These are phyloP conservation scores for Girardia tigrina DNA, from an alignment of 2,888 invertebrate genomes.

Conservation along the genomic window DNA sequence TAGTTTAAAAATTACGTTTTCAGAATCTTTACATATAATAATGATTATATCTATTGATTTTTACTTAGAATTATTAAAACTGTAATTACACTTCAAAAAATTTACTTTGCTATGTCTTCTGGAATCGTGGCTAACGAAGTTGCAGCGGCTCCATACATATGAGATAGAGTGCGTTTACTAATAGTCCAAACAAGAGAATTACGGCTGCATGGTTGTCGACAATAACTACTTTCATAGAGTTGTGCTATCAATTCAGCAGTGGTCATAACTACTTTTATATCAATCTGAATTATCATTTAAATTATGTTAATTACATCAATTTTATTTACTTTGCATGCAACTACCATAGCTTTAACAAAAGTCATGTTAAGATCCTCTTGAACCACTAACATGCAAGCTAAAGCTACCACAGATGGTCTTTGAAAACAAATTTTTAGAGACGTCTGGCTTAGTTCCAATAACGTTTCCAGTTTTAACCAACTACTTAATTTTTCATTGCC, in stretches of 20 bases:
- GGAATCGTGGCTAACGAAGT: background rate
- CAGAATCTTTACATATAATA: no score
- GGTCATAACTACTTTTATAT: background rate
- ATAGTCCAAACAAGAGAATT: background rate
- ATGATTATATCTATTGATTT: no score
- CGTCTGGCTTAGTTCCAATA: background rate
- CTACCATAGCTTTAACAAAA: background rate
- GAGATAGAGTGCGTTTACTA: background rate
- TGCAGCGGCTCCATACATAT: background rate
- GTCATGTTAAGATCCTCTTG: background rate
- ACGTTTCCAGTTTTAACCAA: background rate
- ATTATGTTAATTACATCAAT: background rate
- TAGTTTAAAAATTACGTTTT: no score
- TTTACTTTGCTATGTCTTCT: background rate
- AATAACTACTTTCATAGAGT: background rate
- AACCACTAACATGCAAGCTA: background rate
- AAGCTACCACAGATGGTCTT: background rate
- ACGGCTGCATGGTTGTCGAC: background rate
- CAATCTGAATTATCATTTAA: background rate
- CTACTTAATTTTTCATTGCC: background rate
- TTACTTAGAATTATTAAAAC: no score
- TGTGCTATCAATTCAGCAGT: background rate
- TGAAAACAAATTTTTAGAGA: background rate
- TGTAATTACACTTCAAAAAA: no score
- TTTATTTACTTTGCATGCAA: background rate